Percentiles rank a stretch among this genome's conserved stretches.
These are phyloP conservation scores for Prolemur simus DNA, from an alignment of 2,113 vertebrate species.

Conservation along the genomic window DNA sequence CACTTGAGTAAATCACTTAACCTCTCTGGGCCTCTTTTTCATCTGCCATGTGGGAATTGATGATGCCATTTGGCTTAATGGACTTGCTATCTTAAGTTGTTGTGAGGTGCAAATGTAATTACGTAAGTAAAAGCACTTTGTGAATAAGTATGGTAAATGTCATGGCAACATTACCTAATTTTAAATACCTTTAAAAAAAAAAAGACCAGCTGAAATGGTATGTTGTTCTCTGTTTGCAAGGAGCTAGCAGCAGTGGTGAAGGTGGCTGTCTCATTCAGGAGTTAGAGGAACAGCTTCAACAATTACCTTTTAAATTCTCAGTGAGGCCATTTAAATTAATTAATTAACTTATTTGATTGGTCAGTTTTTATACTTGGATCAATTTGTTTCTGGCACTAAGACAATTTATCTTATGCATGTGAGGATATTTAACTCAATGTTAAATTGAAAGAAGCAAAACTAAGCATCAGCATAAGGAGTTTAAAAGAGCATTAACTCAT, in stretches of 20 bases:
- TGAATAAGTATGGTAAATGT: not conserved
- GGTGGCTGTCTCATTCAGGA: not conserved
- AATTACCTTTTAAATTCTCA: slow-evolving; percentile 15
- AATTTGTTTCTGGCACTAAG: slow-evolving; percentile 53
- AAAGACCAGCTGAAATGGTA: not conserved
- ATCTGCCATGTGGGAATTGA: not conserved
- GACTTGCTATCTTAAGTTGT: not conserved
- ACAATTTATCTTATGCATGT: not conserved
- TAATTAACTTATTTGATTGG: not conserved
- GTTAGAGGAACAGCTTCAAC: not conserved
- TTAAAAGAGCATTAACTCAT: slow-evolving; percentile 1
- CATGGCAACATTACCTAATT: not conserved
- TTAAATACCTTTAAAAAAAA: slow-evolving; percentile 14
- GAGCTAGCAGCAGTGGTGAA: not conserved
- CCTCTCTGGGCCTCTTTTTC: not conserved
- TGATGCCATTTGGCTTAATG: not conserved
- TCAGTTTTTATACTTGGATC: slow-evolving; percentile 8
- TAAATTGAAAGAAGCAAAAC: slow-evolving; percentile 47
- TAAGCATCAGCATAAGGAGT: not conserved
- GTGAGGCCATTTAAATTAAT: not conserved
- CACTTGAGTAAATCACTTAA: not conserved
- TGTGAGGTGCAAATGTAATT: not conserved
- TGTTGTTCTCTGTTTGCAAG: not conserved
- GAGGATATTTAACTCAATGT: slow-evolving; percentile 16
- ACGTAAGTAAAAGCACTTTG: not conserved